phyloP scores from a whole-genome alignment of 2,797 vertebrate genomes.

The Austrolebias charrua region DNA sequence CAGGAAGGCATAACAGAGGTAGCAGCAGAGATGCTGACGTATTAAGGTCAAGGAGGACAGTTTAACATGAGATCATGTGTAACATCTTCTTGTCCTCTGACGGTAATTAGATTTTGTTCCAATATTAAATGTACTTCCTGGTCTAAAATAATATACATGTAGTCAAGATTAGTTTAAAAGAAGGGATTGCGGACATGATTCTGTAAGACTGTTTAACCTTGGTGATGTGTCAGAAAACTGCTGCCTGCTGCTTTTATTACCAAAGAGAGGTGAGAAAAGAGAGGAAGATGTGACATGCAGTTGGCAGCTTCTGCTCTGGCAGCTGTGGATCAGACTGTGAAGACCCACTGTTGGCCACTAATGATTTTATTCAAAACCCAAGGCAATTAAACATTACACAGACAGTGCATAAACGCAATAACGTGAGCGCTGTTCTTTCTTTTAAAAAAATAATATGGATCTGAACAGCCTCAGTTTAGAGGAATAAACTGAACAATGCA shows the following conservation, averaged over 20 bases:
- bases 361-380: background rate
- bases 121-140: slow-evolving; percentile 7
- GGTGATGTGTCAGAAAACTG: slow-evolving; percentile 20
- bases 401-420: background rate
- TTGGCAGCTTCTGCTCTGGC: slow-evolving; percentile 21
- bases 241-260: slow-evolving; percentile 32
- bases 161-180: background rate
- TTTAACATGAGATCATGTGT: slow-evolving; percentile 1
- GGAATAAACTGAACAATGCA: too few species aligned
- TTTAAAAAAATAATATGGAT: too few species aligned
- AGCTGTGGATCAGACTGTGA: slow-evolving; percentile 27
- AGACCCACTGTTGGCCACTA: background rate
- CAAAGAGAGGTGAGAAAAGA: slow-evolving; percentile 22
- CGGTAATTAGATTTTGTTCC: slow-evolving; percentile 23
- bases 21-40: slow-evolving; percentile 7
- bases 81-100: slow-evolving; percentile 13
- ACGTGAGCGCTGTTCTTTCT: background rate
- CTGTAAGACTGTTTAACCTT: slow-evolving; percentile 41
- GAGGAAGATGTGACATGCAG: slow-evolving; percentile 10
- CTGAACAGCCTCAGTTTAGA: too few species aligned
- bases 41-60: slow-evolving; percentile 15
- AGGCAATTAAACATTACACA: background rate
- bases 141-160: slow-evolving; percentile 15
- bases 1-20: slow-evolving; percentile 3
- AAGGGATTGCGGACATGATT: slow-evolving; percentile 9